These are phyloP conservation scores for Netelia fuscicornis DNA, from an alignment of 2,888 invertebrate species.

Conservation along the genomic window DNA sequence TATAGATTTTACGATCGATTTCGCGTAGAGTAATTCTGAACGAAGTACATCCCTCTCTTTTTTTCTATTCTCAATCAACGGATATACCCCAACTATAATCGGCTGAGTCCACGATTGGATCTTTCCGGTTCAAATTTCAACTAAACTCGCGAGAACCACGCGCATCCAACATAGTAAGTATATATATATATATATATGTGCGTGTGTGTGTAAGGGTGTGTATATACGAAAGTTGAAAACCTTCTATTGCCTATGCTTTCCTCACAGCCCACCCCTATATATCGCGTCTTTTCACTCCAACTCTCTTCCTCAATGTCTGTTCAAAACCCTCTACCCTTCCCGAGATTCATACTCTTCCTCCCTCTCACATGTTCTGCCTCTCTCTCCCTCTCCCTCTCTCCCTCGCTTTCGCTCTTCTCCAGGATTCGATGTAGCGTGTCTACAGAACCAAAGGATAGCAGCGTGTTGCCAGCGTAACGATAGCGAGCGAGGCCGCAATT, in stretches of 20 bases:
- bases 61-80: conserved; percentile 34
- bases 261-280: conserved; percentile 38
- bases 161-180: conserved; percentile 25
- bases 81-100: conserved; percentile 13
- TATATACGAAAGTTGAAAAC: conserved; percentile 32
- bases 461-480: conserved; percentile 74
- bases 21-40: conserved; percentile 21
- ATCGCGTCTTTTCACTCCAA: conserved; percentile 33
- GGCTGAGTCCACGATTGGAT: conserved; percentile 61
- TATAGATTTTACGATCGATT: conserved; percentile 25
- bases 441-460: conserved; percentile 72
- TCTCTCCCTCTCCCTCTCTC: conserved; percentile 36
- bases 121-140: conserved; percentile 64
- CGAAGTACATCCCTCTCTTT: conserved; percentile 28
- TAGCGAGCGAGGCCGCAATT: conserved; percentile 76
- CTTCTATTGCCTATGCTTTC: conserved; percentile 42
- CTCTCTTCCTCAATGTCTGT: conserved; percentile 25
- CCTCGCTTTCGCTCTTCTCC: conserved; percentile 14
- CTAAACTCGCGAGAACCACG: conserved; percentile 54
- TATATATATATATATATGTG: neutral
- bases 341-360: conserved; percentile 48
- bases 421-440: conserved; percentile 74
- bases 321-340: conserved; percentile 5
- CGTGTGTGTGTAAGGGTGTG: neutral
- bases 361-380: neutral